phyloP scores from a whole-genome alignment of 1,140 invertebrate species.

The Ceratosolen fusciceps region DNA sequence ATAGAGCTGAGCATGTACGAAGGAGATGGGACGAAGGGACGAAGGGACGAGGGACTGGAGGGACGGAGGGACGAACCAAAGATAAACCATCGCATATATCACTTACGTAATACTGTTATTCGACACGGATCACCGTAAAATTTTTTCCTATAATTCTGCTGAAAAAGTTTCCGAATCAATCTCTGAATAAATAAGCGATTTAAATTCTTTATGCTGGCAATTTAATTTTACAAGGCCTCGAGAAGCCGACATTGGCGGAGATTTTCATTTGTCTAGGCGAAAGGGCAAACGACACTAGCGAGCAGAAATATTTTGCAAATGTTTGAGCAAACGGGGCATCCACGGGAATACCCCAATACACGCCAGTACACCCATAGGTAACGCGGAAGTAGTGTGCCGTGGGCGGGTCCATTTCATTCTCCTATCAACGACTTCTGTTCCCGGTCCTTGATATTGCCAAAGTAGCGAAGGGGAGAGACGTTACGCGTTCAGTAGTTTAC shows the following conservation, averaged over 20 bases:
- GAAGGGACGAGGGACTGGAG: no score
- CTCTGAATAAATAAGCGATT: no score
- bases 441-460: slow-evolving; percentile 6
- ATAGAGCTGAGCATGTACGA: no score
- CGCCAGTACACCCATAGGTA: neutral
- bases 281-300: neutral
- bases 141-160: no score
- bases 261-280: slow-evolving; percentile 30
- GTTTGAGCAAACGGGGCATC: slow-evolving; percentile 2
- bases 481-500: slow-evolving; percentile 17
- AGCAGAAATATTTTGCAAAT: slow-evolving; percentile 26
- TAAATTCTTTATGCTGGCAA: neutral
- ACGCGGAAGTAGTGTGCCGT: neutral
- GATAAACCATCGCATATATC: no score
- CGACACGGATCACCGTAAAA: no score
- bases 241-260: neutral
- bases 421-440: slow-evolving; percentile 24
- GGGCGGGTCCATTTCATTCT: slow-evolving; percentile 18
- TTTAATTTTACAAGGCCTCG: neutral
- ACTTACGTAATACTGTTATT: no score
- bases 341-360: slow-evolving; percentile 29
- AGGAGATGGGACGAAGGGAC: no score
- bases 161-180: no score
- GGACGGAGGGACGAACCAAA: no score
- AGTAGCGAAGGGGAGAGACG: neutral